Evolutionary conservation across 2,113 vertebrate species (phyloP), one percentile per base, ranked within the genome.

Genomic region (Rhynchomys soricoides): DNA sequence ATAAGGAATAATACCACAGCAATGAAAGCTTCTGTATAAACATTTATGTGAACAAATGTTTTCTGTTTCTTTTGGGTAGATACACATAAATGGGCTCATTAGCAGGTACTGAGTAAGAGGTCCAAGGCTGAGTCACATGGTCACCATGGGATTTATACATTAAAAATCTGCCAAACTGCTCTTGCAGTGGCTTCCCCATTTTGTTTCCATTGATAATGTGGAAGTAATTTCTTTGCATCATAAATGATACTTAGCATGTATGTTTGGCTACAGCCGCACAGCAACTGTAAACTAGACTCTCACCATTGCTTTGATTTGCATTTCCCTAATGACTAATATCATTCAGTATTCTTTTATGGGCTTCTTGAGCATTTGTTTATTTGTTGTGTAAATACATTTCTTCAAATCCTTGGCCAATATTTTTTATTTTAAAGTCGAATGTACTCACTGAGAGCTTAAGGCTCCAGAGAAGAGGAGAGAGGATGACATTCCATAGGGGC

Each of bases 271-370:
- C 1, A 62, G 52, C 12, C 15, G 3, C 34, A 31, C n/a, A 45
- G 37, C 62, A 9, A 24, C 57, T 64, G 1, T 43, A n/a, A 85
- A 45, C n/a, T 75, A 45, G 70, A 95, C 45, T 75, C 62, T 93
- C 21, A 11, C 52, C 83, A 52, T 40, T 29, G 24, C 79, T 93
- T 93, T 89, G n/a, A 75, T 86, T 96, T 93, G 17, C 12, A 77
- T 77, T 95, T 70, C 24, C 34, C n/a, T 90, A 43, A 55, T 83
- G 40, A 81, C 57, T 83, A 40, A 78, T 29, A 37, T 48, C 48
- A 45, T 57, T 68, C 1, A 31, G 15, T 21, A 90, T 48, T 2
- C 13, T 73, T 95, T 89, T 17, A 64, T 85, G 10, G 71, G 48
- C n/a, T 89, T 90, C 70, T 62, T 78, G 68, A 31, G 24, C 31